Evolutionary conservation across 2,888 invertebrate genomes (phyloP), one percentile per base, ranked within the genome.

Genomic region (Leucophenga maculata): DNA sequence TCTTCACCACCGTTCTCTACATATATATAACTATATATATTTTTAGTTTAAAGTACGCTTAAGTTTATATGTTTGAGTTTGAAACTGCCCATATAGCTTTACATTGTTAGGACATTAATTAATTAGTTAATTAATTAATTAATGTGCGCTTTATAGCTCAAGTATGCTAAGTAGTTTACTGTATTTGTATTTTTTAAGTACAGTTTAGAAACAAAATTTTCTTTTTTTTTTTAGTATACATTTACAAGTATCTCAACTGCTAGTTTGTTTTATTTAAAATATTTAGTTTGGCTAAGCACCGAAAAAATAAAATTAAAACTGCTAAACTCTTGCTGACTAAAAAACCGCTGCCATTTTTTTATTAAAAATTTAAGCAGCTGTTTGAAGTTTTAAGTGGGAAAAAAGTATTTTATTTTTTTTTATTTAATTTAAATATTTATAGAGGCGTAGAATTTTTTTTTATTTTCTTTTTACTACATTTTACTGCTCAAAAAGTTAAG

Each of bases 61-160:
- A 60, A 60, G 9, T 16, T 60, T 18, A 64, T 64, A 64, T 46
- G 62, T 22, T 64, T 46, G 18, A 64, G 62, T 64, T 64, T 64
- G 62, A 48, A 64, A 79, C 78, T 88, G 89, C 88, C 89, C 89
- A 89, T 89, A 89, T 82, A 82, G 83, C 83, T 78, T 77, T 72
- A 77, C 75, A 66, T 73, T 76, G 77, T 18, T 65, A 46, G 64
- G 64, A 20, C 18, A 11, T 14, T 48, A 64, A 18, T 67, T 67
- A 66, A 54, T 57, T 26, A 57, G n/a, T 44, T 3, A 59, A 59
- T 13, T 9, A 62, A 62, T 18, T 62, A 62, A 62, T 62, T 62
- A 62, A 44, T 26, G 2, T 3, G 4, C 14, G 18, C 16, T 50
- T 50, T 14, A 18, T 50, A 16, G 14, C n/a, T 26, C 26, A 26